Percentiles rank a stretch among this genome's conserved stretches.
phyloP scores from a whole-genome alignment of 2,113 vertebrate genomes.

The Rhodinocichla rosea region DNA sequence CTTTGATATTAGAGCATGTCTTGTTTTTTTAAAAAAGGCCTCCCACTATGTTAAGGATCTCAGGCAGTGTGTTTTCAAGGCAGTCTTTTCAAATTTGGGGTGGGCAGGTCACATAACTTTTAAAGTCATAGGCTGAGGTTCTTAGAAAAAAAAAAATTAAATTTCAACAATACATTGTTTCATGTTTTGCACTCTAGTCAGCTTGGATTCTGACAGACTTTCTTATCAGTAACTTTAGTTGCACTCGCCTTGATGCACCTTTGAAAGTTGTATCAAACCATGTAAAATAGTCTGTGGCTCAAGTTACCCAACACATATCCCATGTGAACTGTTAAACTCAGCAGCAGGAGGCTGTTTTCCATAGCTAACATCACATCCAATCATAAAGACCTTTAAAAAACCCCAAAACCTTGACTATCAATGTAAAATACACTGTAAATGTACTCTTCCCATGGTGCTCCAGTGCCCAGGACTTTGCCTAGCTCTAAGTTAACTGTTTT shows the following conservation, averaged over 20 bases:
- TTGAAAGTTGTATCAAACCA: neutral
- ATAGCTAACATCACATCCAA: neutral
- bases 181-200: neutral
- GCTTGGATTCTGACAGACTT: neutral
- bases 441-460: neutral
- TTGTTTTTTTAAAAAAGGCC: neutral
- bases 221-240: neutral
- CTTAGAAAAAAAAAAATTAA: neutral
- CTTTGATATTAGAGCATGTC: neutral
- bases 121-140: neutral
- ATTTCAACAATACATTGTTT: neutral
- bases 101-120: neutral
- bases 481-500: neutral
- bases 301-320: neutral
- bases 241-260: neutral
- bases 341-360: neutral
- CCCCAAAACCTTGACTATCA: neutral
- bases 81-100: constrained; percentile 9
- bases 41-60: neutral
- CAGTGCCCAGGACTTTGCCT: neutral
- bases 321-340: neutral
- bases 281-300: neutral
- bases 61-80: constrained; percentile 4
- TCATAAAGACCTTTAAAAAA: neutral
- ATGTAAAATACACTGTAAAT: neutral